Conservation (phyloP, 2,113 vertebrate species). For the Ceyx margarethae region DNA sequence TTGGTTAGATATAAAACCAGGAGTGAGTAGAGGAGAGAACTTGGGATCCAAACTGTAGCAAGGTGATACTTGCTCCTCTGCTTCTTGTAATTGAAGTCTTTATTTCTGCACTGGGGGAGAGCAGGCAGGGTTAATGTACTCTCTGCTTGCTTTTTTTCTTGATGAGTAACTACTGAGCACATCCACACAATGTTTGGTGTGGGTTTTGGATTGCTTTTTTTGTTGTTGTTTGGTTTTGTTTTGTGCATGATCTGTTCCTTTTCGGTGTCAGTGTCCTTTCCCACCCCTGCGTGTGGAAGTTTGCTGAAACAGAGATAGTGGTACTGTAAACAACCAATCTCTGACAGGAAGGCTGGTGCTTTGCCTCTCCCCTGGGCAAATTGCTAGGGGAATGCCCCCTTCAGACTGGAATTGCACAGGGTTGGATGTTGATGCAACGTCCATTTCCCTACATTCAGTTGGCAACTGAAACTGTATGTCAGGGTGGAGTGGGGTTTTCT, state of each 20-base stretch:
- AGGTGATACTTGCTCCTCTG: background rate
- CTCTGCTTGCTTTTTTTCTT: background rate
- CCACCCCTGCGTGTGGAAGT: background rate
- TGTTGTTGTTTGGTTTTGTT: background rate
- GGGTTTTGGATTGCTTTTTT: too few species aligned
- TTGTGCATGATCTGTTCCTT: background rate
- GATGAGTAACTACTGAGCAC: background rate
- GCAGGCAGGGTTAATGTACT: background rate
- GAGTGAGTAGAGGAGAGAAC: background rate
- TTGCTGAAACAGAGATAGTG: background rate
- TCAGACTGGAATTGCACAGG: constrained; percentile 11
- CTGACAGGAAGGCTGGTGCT: background rate
- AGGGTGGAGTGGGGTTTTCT: background rate
- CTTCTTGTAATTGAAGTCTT: background rate
- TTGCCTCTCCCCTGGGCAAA: background rate
- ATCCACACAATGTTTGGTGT: background rate
- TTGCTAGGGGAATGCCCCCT: constrained; percentile 44
- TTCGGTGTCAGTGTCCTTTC: background rate
- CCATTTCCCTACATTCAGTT: background rate
- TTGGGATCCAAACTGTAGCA: background rate
- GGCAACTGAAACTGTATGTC: background rate
- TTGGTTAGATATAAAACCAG: background rate
- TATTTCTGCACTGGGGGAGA: background rate
- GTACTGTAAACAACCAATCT: background rate
- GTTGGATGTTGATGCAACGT: background rate